Conservation (phyloP, 2,113 vertebrate genomes). For the Dermatemys mawii region DNA sequence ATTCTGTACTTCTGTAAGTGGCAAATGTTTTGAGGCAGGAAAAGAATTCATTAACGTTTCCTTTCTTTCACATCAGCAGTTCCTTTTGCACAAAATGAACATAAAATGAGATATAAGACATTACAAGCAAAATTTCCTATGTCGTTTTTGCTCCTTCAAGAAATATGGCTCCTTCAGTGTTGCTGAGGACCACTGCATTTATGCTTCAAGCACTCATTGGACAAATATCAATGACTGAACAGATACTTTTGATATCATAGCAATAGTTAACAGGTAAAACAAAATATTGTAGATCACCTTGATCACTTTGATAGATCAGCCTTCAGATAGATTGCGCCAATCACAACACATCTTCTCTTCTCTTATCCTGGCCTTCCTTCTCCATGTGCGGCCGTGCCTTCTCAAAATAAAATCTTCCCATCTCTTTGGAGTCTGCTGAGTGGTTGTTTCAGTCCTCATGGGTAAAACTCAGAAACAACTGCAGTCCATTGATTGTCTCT, state of each 20-base stretch:
- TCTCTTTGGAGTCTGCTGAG: no score
- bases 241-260: constrained; percentile 29
- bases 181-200: constrained; percentile 2
- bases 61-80: constrained; percentile 43
- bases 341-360: no score
- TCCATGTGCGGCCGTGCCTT: no score
- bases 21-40: neutral
- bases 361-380: no score
- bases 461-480: no score
- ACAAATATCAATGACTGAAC: constrained; percentile 16
- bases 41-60: constrained; percentile 46
- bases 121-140: neutral
- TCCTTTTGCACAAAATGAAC: constrained; percentile 37
- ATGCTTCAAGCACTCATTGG: neutral
- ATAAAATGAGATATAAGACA: constrained; percentile 32
- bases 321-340: no score
- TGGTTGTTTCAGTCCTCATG: no score
- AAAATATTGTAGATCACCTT: neutral
- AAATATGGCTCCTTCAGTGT: constrained; percentile 36
- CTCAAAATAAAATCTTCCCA: no score
- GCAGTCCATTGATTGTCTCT: no score
- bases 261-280: neutral
- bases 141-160: constrained; percentile 42
- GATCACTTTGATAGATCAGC: no score
- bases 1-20: constrained; percentile 21